phyloP scores from a whole-genome alignment of 2,797 vertebrate species.

The Lepus townsendii region DNA sequence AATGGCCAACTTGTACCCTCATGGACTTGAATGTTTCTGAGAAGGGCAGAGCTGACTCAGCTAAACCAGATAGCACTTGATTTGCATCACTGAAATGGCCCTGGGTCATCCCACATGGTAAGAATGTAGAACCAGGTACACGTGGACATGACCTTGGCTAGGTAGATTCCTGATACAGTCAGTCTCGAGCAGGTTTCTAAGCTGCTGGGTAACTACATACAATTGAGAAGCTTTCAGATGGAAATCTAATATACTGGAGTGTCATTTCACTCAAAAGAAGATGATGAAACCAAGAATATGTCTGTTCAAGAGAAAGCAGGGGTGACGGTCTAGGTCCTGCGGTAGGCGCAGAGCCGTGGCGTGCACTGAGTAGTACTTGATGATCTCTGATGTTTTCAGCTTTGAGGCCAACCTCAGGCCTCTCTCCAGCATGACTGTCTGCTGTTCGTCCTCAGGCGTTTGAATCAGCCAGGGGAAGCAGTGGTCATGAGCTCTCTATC shows the following conservation, averaged over 20 bases:
- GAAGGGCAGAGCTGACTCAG: constrained; percentile 64
- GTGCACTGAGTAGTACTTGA: constrained; percentile 91
- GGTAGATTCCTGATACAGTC: constrained; percentile 88
- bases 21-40: constrained; percentile 73
- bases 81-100: constrained; percentile 82
- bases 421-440: constrained; percentile 93
- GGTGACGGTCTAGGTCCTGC: constrained; percentile 89
- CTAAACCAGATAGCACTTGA: constrained; percentile 80
- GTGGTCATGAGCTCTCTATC: constrained; percentile 84
- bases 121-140: constrained; percentile 84
- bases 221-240: constrained; percentile 88
- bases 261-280: constrained; percentile 90
- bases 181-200: constrained; percentile 86
- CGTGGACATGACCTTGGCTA: constrained; percentile 92
- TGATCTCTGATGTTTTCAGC: constrained; percentile 94
- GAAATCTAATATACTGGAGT: constrained; percentile 87
- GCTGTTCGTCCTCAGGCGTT: constrained; percentile 94
- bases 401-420: constrained; percentile 85
- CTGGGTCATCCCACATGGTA: constrained; percentile 79
- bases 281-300: constrained; percentile 92
- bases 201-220: constrained; percentile 87
- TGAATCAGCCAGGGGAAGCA: constrained; percentile 94
- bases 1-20: constrained; percentile 83
- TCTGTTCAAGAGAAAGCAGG: constrained; percentile 89
- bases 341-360: constrained; percentile 86